Percentiles rank a stretch among this genome's conserved stretches.
Conservation (phyloP, 2,113 vertebrate species). For the Cyrtonyx montezumae region DNA sequence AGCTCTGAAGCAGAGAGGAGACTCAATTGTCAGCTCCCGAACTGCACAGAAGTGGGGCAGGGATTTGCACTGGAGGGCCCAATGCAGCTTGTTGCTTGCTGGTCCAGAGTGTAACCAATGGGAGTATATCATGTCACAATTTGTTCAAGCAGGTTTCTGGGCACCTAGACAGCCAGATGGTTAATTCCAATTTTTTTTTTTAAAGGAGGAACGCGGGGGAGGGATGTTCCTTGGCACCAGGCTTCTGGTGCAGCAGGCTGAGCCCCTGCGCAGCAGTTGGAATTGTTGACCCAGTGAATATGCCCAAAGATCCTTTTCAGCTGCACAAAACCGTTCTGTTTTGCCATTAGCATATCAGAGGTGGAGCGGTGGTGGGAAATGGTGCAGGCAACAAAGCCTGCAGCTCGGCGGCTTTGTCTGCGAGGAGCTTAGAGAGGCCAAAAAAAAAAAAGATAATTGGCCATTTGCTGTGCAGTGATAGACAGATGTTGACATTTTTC, state of each 20-base stretch:
- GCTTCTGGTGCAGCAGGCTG: constrained; percentile 57
- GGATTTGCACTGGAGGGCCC: background rate
- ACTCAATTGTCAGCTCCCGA: background rate
- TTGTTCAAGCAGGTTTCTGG: constrained; percentile 37
- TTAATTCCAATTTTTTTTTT: constrained; percentile 29
- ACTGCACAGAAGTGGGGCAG: background rate
- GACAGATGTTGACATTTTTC: constrained; percentile 78
- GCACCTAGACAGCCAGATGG: constrained; percentile 66
- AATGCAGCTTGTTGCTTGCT: background rate
- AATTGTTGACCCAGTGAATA: constrained; percentile 70
- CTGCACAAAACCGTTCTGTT: constrained; percentile 64
- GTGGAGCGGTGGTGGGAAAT: constrained; percentile 82
- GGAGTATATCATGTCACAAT: background rate
- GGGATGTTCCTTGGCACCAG: background rate
- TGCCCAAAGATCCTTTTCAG: constrained; percentile 76
- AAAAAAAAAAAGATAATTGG: constrained; percentile 76
- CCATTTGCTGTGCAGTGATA: constrained; percentile 67
- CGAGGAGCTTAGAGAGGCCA: constrained; percentile 76
- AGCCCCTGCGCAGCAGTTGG: constrained; percentile 31
- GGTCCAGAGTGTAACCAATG: background rate
- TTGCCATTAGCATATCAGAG: constrained; percentile 83
- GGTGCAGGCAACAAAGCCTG: constrained; percentile 68
- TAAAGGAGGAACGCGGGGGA: background rate
- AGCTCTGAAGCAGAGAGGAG: background rate
- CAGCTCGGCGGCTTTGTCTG: constrained; percentile 71